These are phyloP conservation scores for Spilogale gracilis DNA, from an alignment of 2,113 vertebrate species.

Conservation along the genomic window DNA sequence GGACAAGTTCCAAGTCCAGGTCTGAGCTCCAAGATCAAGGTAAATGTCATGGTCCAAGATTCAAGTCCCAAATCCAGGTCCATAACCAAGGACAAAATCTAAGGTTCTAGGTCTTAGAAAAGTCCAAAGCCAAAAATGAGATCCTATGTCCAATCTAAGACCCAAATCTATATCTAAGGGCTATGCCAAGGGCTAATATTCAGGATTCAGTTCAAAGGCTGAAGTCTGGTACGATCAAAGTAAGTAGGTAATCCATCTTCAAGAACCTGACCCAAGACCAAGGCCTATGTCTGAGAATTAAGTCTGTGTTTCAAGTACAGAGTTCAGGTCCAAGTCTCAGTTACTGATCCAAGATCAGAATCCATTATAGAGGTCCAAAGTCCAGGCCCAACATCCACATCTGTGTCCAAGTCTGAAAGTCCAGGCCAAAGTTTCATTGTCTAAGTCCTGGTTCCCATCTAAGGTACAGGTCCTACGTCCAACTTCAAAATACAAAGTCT, in stretches of 20 bases:
- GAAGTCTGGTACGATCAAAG: not conserved
- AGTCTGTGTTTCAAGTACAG: not conserved
- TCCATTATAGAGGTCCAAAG: not conserved
- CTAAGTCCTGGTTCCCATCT: not conserved
- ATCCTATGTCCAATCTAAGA: not conserved
- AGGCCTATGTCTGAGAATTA: not conserved
- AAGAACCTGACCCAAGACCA: not conserved
- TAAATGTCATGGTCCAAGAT: not conserved
- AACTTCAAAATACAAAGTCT: not conserved
- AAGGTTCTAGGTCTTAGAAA: not conserved
- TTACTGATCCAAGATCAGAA: not conserved
- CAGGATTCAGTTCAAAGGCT: not conserved
- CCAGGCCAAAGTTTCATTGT: not conserved
- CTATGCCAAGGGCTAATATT: not conserved
- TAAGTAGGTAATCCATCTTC: not conserved
- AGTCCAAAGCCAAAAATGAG: not conserved
- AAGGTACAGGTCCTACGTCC: not conserved
- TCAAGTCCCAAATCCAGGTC: not conserved
- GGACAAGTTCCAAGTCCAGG: not conserved
- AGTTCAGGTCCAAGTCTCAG: not conserved
- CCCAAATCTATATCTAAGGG: not conserved
- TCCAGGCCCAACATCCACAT: not conserved
- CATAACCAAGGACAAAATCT: not conserved
- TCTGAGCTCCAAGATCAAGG: not conserved
- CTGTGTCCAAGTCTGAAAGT: not conserved